Conservation (phyloP, 2,113 vertebrate genomes). For the Trinectes maculatus region DNA sequence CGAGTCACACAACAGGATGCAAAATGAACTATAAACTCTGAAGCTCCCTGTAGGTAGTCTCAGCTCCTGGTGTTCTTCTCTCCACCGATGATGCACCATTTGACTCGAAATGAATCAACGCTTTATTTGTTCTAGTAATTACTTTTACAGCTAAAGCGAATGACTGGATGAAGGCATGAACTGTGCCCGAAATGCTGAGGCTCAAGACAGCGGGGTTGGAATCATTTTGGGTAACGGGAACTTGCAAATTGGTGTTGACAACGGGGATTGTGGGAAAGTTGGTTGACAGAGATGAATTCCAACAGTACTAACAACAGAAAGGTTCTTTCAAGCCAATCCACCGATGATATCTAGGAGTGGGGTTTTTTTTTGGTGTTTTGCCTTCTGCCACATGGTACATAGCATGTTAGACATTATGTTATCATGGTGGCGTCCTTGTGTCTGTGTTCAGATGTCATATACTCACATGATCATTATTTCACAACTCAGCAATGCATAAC, state of each 20-base stretch:
- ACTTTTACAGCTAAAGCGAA: neutral
- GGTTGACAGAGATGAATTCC: conserved; percentile 30
- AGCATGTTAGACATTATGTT: conserved; percentile 32
- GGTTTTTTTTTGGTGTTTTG: neutral
- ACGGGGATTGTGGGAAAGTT: conserved; percentile 17
- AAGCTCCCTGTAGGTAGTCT: conserved; percentile 19
- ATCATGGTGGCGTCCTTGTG: conserved; percentile 29
- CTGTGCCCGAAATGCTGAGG: neutral
- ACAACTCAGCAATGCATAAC: neutral
- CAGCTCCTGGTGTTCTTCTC: neutral
- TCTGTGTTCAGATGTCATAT: conserved; percentile 5
- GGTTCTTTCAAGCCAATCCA: conserved; percentile 1
- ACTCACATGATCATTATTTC: neutral
- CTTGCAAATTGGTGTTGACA: conserved; percentile 30
- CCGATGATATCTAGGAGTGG: conserved; percentile 10
- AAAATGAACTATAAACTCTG: conserved; percentile 19
- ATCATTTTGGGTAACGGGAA: conserved; percentile 16
- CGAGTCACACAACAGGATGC: conserved; percentile 1
- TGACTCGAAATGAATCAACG: conserved; percentile 7
- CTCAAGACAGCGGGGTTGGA: conserved; percentile 4
- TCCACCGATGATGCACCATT: neutral
- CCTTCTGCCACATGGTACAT: conserved; percentile 7
- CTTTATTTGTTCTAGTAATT: neutral
- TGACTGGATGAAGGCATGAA: neutral
- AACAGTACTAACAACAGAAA: conserved; percentile 14